Evolutionary conservation across 2,113 vertebrate genomes (phyloP), one percentile per base, ranked within the genome.

Genomic region (Tetraodon nigroviridis): DNA sequence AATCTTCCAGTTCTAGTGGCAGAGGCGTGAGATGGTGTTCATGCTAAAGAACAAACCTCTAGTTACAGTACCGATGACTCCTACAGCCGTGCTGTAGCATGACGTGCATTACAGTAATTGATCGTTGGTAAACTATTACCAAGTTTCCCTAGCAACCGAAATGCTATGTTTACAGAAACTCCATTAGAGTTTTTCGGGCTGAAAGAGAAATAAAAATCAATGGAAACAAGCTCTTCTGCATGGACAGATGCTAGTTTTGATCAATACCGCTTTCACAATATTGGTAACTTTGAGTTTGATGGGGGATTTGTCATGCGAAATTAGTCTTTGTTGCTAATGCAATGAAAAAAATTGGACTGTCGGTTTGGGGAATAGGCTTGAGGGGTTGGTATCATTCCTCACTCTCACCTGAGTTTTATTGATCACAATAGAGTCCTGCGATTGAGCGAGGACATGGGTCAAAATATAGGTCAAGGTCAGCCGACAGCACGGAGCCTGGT

Each of bases 41-140:
- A 57, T 75, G 32, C 65, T 69, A 50, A 17, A 46, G 15, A 16
- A n/a, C 55, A 60, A 75, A 86, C 62, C 72, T 73, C 68, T 80
- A 78, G 71, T 67, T 84, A 73, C 59, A 48, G 47, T 69, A 53
- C 53, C 42, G 18, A 61, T 68, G 73, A 71, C 72, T 69, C 75
- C 54, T 52, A 65, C 66, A 73, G 62, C 62, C 70, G 75, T 58
- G 55, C 69, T 85, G 64, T 83, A 75, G 68, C 81, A 76, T 75
- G 49, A 89, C 87, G 50, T 67, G 78, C 85, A 84, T 92, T 92
- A 90, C 92, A 89, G 91, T 93, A 92, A 94, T 92, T 93, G 91
- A 94, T 93, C 92, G 91, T 89, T 92, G 82, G 91, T 89, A 90
- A 93, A 87, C 86, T 88, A 90, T 92, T 92, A 91, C 89, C 87